Evolutionary conservation across 1,140 invertebrate species (phyloP).

Genomic region (Asbolus verrucosus): DNA sequence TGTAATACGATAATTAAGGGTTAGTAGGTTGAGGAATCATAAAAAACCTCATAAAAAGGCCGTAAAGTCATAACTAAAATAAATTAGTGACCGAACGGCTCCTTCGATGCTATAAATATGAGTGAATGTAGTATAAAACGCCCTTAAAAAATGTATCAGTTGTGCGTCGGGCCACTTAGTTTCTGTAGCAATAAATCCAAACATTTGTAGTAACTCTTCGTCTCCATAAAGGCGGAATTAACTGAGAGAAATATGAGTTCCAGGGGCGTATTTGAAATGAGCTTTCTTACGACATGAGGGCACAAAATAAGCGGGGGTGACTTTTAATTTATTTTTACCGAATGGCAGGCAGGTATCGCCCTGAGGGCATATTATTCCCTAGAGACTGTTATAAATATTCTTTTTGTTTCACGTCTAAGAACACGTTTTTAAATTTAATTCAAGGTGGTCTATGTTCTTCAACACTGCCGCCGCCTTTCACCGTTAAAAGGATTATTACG

Average conservation of each 20-base stretch:
- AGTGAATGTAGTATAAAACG: too few species aligned
- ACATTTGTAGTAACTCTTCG: conserved; percentile 41
- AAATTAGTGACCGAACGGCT: conserved; percentile 13
- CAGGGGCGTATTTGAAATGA: neutral
- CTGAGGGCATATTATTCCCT: neutral
- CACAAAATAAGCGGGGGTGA: conserved; percentile 14
- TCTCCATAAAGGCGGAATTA: conserved; percentile 41
- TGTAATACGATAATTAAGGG: too few species aligned
- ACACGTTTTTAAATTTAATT: conserved; percentile 42
- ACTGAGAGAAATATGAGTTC: conserved; percentile 40
- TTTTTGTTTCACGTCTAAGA: conserved; percentile 21
- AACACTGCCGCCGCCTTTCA: conserved; percentile 18
- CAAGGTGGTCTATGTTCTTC: conserved; percentile 25
- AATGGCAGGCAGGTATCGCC: conserved; percentile 3
- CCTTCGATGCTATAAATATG: too few species aligned
- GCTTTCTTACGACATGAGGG: too few species aligned
- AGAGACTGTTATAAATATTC: conserved; percentile 30
- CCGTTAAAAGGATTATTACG: conserved; percentile 33
- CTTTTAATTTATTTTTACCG: conserved; percentile 31
- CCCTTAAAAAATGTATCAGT: conserved; percentile 9
- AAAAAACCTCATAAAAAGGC: too few species aligned
- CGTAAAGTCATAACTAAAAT: too few species aligned
- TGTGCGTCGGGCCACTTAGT: conserved; percentile 19
- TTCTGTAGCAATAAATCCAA: conserved; percentile 38
- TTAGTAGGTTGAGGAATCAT: too few species aligned